phyloP scores from a whole-genome alignment of 2,888 invertebrate genomes.

The Dynastes tityus region DNA sequence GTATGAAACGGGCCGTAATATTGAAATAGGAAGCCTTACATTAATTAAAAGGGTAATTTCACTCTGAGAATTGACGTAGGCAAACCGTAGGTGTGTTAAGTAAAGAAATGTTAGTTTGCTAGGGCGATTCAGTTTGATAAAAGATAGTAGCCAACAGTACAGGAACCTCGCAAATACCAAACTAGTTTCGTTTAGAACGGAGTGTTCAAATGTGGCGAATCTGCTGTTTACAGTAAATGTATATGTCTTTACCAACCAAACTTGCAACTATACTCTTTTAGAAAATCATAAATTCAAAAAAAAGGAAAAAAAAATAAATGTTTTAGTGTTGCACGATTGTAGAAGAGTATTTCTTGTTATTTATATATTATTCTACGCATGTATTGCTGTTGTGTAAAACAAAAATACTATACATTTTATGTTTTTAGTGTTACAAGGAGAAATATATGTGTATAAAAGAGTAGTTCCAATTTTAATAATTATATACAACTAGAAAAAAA shows the following conservation, averaged over 20 bases:
- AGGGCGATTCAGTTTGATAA: too few species aligned
- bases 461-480: constrained; percentile 17
- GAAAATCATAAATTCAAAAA: neutral
- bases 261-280: neutral
- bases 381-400: neutral
- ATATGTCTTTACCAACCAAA: neutral
- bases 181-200: too few species aligned
- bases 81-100: too few species aligned
- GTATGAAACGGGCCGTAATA: too few species aligned
- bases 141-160: too few species aligned
- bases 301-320: neutral
- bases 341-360: neutral
- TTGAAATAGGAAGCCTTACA: too few species aligned
- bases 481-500: neutral
- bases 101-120: too few species aligned
- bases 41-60: too few species aligned
- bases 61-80: too few species aligned
- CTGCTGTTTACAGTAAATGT: neutral
- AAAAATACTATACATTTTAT: constrained; percentile 1
- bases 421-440: neutral
- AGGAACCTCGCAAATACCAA: too few species aligned
- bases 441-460: neutral
- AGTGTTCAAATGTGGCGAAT: too few species aligned
- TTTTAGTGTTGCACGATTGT: neutral
- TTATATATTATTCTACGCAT: neutral